Base-by-base conservation (phyloP, 35 echinoderm and acorn worm species). In the Lytechinus pictus region DNA sequence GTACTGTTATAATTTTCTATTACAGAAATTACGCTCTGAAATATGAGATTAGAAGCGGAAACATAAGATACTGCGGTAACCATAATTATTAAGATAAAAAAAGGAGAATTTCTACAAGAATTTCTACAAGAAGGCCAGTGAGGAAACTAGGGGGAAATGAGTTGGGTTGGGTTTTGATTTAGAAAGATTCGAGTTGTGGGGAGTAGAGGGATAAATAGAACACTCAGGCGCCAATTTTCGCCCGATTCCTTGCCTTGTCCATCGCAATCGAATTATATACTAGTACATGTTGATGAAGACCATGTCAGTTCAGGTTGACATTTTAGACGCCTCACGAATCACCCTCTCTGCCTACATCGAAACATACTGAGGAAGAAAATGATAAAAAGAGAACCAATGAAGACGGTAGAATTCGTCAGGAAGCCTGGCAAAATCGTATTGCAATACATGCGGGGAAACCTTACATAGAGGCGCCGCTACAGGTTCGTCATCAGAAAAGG, bases 251-350 rank as follows among this genome's bases (percentile, higher is more conserved):
- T 24, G 33, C 33, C 66, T 7, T 79, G 66, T 79, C 66, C 66
- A 79, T 79, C 66, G 66, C 66, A 79, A 79, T 79, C 66, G n/a
- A 79, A 79, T 79, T 79, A 79, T 79, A 79, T 79, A 79, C 66
- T 24, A 24, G 19, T 79, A 79, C 66, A 79, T 79, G 19, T 79
- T 79, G 19, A 79, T 19, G 21, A 79, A 79, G 19, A 24, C 21
- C 66, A 44, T 6, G 66, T 79, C 66, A 24, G 66, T 5, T 5
- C 66, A 79, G 66, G 16, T 79, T 79, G 66, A 24, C 66, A 2
- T 79, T 79, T 79, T 24, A 79, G 66, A 79, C 19, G 24, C 66
- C 19, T 7, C 66, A 79, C 66, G 16, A 79, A 79, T 71, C 10
- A 79, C n/a, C 66, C 1, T 79, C 66, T 79, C 66, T 79, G 3